Conservation (phyloP, 1,140 invertebrate species). For the Bicyclus anynana region DNA sequence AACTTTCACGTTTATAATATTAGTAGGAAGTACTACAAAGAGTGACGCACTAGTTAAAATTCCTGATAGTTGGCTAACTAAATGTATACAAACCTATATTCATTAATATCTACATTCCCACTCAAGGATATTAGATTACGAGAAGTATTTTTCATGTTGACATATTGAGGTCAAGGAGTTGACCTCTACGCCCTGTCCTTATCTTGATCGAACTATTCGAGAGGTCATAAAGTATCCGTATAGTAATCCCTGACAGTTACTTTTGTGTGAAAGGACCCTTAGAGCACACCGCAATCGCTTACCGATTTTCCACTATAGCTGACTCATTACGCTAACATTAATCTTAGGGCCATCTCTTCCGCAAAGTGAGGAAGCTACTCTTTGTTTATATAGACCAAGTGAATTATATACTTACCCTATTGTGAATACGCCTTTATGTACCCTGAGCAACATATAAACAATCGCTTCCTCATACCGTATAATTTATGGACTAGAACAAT, state of each 20-base stretch:
- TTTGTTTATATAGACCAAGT: constrained; percentile 3
- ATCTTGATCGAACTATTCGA: no score
- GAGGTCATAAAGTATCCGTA: neutral
- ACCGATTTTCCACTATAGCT: constrained; percentile 5
- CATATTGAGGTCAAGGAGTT: no score
- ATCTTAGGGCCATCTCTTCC: constrained; percentile 1
- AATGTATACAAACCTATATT: no score
- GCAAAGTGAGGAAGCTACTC: constrained; percentile 3
- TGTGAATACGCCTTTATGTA: neutral
- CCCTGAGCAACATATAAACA: neutral
- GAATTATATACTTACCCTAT: neutral
- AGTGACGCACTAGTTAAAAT: no score
- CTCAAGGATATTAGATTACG: no score
- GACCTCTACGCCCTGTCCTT: no score
- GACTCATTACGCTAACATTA: constrained; percentile 6
- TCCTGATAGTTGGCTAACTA: no score
- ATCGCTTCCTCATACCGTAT: neutral
- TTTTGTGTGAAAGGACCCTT: neutral
- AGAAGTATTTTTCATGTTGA: no score
- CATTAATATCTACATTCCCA: no score
- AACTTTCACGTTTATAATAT: no score
- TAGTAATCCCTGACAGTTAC: no score
- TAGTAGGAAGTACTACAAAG: no score
- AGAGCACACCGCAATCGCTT: neutral
- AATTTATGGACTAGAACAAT: neutral